These are phyloP conservation scores for Dicrostonyx torquatus DNA, from an alignment of 2,797 vertebrate species.

Conservation along the genomic window DNA sequence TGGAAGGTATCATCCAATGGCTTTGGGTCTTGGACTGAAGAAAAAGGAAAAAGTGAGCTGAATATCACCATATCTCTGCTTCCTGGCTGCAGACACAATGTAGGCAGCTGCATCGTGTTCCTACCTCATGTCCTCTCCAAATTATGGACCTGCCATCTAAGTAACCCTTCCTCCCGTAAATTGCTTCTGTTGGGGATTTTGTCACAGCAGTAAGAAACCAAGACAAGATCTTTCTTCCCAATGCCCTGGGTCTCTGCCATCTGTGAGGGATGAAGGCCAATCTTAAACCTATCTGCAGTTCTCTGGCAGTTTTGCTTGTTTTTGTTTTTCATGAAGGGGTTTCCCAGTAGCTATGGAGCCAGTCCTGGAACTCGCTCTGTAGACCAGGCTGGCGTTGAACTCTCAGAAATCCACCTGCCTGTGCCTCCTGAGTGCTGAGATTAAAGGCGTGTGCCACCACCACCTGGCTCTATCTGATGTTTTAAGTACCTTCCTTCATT, in stretches of 20 bases:
- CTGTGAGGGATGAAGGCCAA: neutral
- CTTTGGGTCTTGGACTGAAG: neutral
- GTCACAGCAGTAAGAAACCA: neutral
- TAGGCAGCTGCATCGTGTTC: neutral
- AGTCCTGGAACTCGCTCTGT: too few species aligned
- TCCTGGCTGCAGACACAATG: neutral
- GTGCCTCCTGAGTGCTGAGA: too few species aligned
- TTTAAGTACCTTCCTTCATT: slow-evolving; percentile 29
- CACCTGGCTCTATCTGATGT: too few species aligned
- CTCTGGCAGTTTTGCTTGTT: neutral
- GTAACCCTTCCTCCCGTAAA: neutral
- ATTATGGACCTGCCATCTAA: neutral
- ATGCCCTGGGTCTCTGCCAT: neutral
- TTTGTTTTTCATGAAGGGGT: too few species aligned
- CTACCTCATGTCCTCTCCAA: neutral
- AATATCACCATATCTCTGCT: neutral
- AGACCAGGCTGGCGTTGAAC: too few species aligned
- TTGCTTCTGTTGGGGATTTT: neutral
- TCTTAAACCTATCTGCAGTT: slow-evolving; percentile 23
- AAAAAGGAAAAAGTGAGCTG: neutral
- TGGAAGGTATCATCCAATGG: neutral
- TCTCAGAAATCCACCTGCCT: too few species aligned
- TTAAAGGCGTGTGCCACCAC: too few species aligned
- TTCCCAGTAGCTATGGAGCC: too few species aligned
- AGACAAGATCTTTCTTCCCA: slow-evolving; percentile 21